A percentile compares a stretch with the other conserved stretches of the same genome.
phyloP scores from a whole-genome alignment of 2,888 invertebrate genomes.

The Thalpophila matura region DNA sequence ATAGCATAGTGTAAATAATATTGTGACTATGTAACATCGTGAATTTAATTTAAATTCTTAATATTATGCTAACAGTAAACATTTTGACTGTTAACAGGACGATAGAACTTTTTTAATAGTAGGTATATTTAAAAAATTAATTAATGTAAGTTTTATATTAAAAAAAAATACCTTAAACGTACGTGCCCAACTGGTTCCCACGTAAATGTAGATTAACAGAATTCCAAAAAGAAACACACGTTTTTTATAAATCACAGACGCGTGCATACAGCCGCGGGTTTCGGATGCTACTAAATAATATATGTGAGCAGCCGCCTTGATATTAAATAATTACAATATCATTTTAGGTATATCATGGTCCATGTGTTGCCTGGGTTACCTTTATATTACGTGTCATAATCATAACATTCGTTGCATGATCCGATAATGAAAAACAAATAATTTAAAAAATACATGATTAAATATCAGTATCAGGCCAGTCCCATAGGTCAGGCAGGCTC shows the following conservation, averaged over 20 bases:
- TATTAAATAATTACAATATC: slow-evolving; percentile 36
- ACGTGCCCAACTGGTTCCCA: slow-evolving; percentile 39
- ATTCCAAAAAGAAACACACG: slow-evolving; percentile 34
- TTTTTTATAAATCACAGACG: slow-evolving; percentile 44
- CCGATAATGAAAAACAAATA: no score
- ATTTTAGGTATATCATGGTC: slow-evolving; percentile 22
- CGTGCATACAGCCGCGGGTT: slow-evolving; percentile 55
- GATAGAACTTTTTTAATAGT: background rate
- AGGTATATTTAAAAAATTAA: background rate
- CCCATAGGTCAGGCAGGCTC: no score
- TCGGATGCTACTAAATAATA: slow-evolving; percentile 48
- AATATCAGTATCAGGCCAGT: no score
- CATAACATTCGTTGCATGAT: background rate
- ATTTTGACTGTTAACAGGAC: background rate
- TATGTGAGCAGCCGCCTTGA: slow-evolving; percentile 23
- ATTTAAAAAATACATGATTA: no score
- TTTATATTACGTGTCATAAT: slow-evolving; percentile 21
- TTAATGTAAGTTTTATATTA: background rate
- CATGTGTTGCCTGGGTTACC: slow-evolving; percentile 29
- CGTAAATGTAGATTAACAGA: slow-evolving; percentile 30
- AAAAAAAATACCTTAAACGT: slow-evolving; percentile 8
- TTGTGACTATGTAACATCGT: background rate
- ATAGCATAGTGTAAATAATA: background rate
- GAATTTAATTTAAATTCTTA: background rate
- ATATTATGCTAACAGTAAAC: background rate